Evolutionary conservation across 2,888 invertebrate genomes (phyloP).

Genomic region (Hetaerina titia): DNA sequence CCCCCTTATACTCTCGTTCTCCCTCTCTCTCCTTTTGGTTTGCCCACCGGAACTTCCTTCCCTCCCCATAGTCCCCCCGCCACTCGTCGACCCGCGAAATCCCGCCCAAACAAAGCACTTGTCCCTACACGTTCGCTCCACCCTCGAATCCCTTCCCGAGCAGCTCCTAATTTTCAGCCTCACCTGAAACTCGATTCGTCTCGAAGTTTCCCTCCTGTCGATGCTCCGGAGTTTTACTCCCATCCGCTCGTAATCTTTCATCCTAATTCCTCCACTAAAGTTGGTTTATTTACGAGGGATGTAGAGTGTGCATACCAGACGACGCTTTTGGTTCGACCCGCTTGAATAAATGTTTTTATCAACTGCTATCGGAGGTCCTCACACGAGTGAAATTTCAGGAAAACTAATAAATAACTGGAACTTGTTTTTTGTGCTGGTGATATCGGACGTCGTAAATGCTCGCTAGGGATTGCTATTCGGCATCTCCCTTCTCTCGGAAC

Average conservation of each 20-base stretch:
- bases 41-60: not conserved
- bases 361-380: too few species aligned
- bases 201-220: not conserved
- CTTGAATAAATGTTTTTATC: too few species aligned
- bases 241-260: not conserved
- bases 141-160: not conserved
- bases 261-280: not conserved
- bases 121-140: not conserved
- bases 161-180: not conserved
- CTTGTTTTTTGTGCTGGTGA: too few species aligned
- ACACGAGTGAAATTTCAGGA: too few species aligned
- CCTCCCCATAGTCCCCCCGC: not conserved
- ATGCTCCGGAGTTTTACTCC: not conserved
- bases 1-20: not conserved
- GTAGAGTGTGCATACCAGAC: too few species aligned
- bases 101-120: not conserved
- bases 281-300: too few species aligned
- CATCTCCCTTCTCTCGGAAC: too few species aligned
- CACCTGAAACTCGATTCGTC: not conserved
- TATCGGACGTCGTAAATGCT: too few species aligned
- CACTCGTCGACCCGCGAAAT: constrained; percentile 2
- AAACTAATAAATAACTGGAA: too few species aligned
- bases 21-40: not conserved
- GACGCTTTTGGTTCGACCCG: too few species aligned
- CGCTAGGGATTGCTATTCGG: too few species aligned